Percentiles rank a stretch among this genome's conserved stretches.
These are phyloP conservation scores for Zeugodacus cucurbitae DNA, from an alignment of 1,140 invertebrate genomes.

Conservation along the genomic window DNA sequence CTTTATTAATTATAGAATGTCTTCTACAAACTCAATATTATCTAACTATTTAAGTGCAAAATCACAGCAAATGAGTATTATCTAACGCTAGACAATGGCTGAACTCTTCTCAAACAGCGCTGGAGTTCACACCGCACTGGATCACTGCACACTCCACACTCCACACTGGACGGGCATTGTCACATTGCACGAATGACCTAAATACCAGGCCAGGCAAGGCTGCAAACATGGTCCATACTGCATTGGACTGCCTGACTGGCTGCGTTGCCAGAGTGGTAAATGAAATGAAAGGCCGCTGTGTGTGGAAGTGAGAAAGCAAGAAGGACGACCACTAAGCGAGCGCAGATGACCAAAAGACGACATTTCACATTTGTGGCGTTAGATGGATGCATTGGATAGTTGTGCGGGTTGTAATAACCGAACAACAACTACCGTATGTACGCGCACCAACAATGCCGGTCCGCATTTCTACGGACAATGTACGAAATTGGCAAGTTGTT, in stretches of 20 bases:
- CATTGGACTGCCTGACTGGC: not conserved
- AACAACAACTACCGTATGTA: not conserved
- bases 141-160: not conserved
- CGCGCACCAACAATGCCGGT: not conserved
- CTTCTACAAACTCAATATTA: not conserved
- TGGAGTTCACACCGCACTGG: not conserved
- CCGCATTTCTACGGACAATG: slow-evolving; percentile 1
- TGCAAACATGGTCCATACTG: not conserved
- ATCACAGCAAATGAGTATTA: not conserved
- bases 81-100: not conserved
- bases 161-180: too few relatives aligned
- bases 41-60: not conserved
- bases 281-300: not conserved
- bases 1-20: too few relatives aligned
- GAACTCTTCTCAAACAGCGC: not conserved
- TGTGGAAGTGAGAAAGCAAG: slow-evolving; percentile 16
- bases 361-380: slow-evolving; percentile 9
- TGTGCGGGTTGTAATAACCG: not conserved
- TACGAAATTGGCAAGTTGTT: slow-evolving; percentile 33
- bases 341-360: slow-evolving; percentile 5
- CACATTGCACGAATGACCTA: slow-evolving; percentile 34
- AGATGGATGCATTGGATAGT: not conserved
- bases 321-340: slow-evolving; percentile 11
- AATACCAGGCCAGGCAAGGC: not conserved
- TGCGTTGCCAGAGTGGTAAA: not conserved